These are phyloP conservation scores for Opisthocomus hoazin DNA, from an alignment of 2,113 vertebrate species.

Conservation along the genomic window DNA sequence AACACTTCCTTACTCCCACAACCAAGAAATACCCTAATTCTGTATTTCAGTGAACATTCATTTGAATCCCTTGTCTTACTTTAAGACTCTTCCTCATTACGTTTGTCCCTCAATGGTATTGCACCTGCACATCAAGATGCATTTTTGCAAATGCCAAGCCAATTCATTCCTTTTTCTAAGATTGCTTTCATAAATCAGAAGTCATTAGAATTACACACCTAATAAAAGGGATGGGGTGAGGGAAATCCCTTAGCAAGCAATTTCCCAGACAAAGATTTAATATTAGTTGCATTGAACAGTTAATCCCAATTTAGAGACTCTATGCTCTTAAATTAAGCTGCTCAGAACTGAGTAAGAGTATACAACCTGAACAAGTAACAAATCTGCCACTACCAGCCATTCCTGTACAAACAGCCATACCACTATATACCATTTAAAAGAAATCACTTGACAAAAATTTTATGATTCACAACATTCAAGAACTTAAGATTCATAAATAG, in stretches of 20 bases:
- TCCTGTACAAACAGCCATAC: neutral
- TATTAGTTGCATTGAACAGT: neutral
- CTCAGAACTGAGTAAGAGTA: neutral
- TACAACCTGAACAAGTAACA: neutral
- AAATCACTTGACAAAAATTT: constrained; percentile 3
- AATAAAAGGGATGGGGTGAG: neutral
- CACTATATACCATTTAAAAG: neutral
- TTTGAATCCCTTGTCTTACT: neutral
- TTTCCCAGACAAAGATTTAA: neutral
- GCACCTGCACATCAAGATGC: neutral
- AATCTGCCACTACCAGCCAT: neutral
- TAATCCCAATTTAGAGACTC: neutral
- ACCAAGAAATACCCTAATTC: neutral
- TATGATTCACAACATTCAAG: neutral
- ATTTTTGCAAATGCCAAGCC: neutral
- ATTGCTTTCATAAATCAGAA: neutral
- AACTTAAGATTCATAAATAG: constrained; percentile 39
- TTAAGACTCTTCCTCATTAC: neutral
- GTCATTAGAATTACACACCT: neutral
- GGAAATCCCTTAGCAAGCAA: neutral
- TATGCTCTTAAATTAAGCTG: neutral
- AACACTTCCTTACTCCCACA: neutral
- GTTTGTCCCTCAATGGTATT: neutral
- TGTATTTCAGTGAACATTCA: neutral
- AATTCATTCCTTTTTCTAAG: neutral